Evolutionary conservation across 2,888 invertebrate genomes (phyloP).

Genomic region (Harpalus rufipes): DNA sequence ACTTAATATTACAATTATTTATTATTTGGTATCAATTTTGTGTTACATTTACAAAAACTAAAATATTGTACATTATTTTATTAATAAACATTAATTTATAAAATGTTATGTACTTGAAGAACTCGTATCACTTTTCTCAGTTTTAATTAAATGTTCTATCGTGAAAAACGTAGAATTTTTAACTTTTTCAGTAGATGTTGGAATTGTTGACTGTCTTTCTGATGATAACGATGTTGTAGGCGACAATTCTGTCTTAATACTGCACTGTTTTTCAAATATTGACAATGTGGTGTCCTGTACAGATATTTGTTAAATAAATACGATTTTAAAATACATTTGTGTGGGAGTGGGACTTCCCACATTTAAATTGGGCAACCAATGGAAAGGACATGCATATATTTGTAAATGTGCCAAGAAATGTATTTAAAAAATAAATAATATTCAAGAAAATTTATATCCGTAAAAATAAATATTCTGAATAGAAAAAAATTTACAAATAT

Average conservation of each 20-base stretch:
- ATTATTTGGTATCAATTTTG: neutral
- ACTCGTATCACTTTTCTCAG: conserved; percentile 70
- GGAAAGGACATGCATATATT: neutral
- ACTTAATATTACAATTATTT: neutral
- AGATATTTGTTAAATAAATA: conserved; percentile 36
- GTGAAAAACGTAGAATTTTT: conserved; percentile 77
- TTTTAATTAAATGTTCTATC: conserved; percentile 77
- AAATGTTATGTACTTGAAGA: neutral
- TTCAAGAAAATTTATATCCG: neutral
- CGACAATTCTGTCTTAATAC: conserved; percentile 66
- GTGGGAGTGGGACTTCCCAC: conserved; percentile 11
- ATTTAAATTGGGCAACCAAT: conserved; percentile 26
- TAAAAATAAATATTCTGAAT: neutral
- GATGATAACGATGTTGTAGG: conserved; percentile 18
- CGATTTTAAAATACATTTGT: conserved; percentile 6
- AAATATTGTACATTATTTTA: too few relatives aligned
- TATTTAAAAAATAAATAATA: conserved; percentile 24
- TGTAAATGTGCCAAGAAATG: conserved; percentile 32
- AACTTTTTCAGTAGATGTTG: conserved; percentile 70
- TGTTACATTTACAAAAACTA: too few relatives aligned
- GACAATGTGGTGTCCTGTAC: conserved; percentile 54
- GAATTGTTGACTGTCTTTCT: conserved; percentile 39
- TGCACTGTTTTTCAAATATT: conserved; percentile 62
- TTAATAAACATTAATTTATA: too few relatives aligned
- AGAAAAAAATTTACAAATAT: neutral